Evolutionary conservation across 2,888 invertebrate genomes (phyloP).

Genomic region (Hypomecis atomaria): DNA sequence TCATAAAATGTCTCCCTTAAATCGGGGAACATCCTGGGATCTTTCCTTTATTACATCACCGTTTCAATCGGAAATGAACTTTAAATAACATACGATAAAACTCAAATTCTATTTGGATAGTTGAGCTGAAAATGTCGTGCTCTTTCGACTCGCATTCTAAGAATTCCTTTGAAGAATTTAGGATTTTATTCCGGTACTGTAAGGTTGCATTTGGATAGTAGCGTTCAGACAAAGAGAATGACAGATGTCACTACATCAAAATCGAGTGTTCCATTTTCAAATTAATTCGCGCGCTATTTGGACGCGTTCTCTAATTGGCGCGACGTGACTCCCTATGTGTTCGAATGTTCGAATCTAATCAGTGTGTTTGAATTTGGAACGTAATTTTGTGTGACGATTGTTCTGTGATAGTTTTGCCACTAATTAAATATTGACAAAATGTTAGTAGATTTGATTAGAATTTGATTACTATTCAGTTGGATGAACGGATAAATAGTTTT

Average conservation of each 20-base stretch:
- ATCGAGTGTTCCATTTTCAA: conserved; percentile 83
- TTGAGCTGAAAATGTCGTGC: conserved; percentile 50
- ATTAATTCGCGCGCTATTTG: conserved; percentile 66
- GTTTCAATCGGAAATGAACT: conserved; percentile 29
- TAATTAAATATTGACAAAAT: conserved; percentile 18
- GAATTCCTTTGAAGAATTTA: conserved; percentile 4
- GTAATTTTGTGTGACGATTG: conserved; percentile 71
- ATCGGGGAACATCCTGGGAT: conserved; percentile 18
- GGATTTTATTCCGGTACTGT: conserved; percentile 6
- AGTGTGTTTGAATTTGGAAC: conserved; percentile 75
- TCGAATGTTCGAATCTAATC: conserved; percentile 63
- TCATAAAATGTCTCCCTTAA: conserved; percentile 20
- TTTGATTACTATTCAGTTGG: conserved; percentile 2
- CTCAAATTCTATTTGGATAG: conserved; percentile 45
- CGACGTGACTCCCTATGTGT: conserved; percentile 74
- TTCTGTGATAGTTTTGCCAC: conserved; percentile 47
- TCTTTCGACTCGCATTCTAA: conserved; percentile 49
- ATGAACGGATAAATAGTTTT: conserved; percentile 1
- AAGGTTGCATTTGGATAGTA: conserved; percentile 43
- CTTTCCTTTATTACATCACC: conserved; percentile 15
- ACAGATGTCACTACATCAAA: conserved; percentile 82
- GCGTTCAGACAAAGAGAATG: conserved; percentile 52
- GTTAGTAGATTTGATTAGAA: neutral
- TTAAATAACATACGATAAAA: conserved; percentile 41
- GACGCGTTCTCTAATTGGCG: conserved; percentile 79